Evolutionary conservation across 37 sponge, comb jelly and placozoan genomes (phyloP), one percentile per base, ranked within the genome.

Genomic region (Chondrosia reniformis): DNA sequence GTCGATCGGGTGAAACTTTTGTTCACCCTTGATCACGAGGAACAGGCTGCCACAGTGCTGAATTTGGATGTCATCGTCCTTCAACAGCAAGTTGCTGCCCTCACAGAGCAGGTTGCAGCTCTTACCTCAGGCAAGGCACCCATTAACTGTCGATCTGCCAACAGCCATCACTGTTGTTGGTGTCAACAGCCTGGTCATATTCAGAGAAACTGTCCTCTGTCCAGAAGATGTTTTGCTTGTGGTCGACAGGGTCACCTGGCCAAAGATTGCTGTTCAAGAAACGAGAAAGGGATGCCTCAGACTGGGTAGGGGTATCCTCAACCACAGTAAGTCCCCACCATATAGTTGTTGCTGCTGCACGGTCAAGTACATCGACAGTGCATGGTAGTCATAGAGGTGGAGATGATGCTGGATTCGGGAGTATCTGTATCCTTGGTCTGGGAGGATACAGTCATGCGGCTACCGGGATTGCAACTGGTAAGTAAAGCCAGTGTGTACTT

Each of bases 21-120:
- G 58, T 6, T 56, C 58, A 56, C 7, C 58, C 58, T 56, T 28
- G 7, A 56, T 28, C 58, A 56, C 58, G 2, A 8, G 58, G 27
- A 56, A 56, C 7, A 28, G 9, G 58, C 58, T 6, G 58, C 58
- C 7, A 44, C 56, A 24, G 40, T 46, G 0, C 9, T 12, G n/a
- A 17, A 33, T 6, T 61, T 33, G 15, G 77, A 76, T 56, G 59
- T 37, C 31, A 27, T 25, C 24, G 49, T 57, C 32, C 46, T 66
- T 17, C 43, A 32, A 1, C 15, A 46, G 9, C 83, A 82, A 45
- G 40, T 82, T 33, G 62, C 41, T 22, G 39, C 4, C 0, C 25
- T 83, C 22, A 62, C 84, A 28, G 77, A 75, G 39, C 84, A 83
- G 38, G 55, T 59, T 12, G 83, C 83, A 13, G 66, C 42, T 7